Conservation (phyloP, 1,140 invertebrate genomes). For the Cotesia typhae region DNA sequence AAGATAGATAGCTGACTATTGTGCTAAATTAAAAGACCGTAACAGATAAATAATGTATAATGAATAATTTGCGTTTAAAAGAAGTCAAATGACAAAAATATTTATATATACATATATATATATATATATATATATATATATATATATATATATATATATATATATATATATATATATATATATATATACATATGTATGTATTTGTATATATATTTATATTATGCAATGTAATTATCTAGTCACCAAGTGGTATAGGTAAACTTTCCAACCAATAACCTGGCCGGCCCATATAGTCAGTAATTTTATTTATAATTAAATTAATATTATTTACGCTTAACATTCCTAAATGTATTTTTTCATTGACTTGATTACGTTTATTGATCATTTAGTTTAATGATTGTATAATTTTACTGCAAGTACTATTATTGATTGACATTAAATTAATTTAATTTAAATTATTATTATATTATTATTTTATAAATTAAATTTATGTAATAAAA, state of each 20-base stretch:
- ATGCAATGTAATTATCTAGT: constrained; percentile 55
- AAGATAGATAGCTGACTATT: constrained; percentile 38
- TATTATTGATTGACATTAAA: too few species aligned
- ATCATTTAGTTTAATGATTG: too few species aligned
- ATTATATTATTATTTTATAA: not conserved
- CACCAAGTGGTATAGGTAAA: constrained; percentile 53
- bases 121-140: too few species aligned
- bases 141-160: constrained; percentile 2
- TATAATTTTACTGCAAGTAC: too few species aligned
- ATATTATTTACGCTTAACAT: constrained; percentile 34
- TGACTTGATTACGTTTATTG: too few species aligned
- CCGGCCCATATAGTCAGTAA: constrained; percentile 48
- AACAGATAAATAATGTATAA: constrained; percentile 17
- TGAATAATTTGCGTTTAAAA: constrained; percentile 19
- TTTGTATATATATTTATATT: constrained; percentile 21
- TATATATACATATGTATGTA: too few species aligned
- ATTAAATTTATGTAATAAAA: not conserved
- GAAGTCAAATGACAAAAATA: too few species aligned
- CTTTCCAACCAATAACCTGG: constrained; percentile 43
- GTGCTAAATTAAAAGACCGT: constrained; percentile 25
- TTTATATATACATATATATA: too few species aligned
- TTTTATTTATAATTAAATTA: constrained; percentile 27
- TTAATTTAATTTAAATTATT: not conserved
- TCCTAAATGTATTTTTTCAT: too few species aligned
- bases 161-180: not conserved